Conservation (phyloP, 2,113 vertebrate genomes). For the Herpetotheres cachinnans region DNA sequence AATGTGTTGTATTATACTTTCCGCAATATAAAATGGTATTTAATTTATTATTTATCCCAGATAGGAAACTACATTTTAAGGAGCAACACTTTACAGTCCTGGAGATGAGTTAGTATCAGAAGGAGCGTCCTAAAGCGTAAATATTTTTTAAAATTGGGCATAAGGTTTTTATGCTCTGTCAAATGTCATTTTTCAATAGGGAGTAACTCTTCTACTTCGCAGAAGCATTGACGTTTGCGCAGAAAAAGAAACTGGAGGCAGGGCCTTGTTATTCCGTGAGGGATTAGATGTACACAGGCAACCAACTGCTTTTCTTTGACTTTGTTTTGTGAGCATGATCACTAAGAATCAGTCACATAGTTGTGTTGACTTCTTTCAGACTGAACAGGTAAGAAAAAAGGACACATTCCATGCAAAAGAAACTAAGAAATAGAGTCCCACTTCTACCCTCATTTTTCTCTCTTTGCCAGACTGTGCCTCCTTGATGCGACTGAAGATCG, state of each 20-base stretch:
- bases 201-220: background rate
- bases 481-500: fast-evolving
- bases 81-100: too few species aligned
- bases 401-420: background rate
- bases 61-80: background rate
- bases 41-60: background rate
- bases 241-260: background rate
- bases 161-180: background rate
- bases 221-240: background rate
- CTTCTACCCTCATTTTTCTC: background rate
- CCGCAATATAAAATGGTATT: background rate
- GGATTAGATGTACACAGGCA: background rate
- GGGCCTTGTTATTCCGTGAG: background rate
- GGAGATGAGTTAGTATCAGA: too few species aligned
- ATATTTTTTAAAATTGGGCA: background rate
- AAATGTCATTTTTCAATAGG: background rate
- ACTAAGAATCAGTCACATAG: background rate
- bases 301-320: background rate
- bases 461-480: background rate
- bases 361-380: background rate
- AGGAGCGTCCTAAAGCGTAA: background rate
- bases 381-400: background rate
- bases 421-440: background rate
- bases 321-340: background rate
- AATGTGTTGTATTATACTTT: background rate